Base-by-base conservation (phyloP, 1,140 invertebrate species). In the Hirudo medicinalis region DNA sequence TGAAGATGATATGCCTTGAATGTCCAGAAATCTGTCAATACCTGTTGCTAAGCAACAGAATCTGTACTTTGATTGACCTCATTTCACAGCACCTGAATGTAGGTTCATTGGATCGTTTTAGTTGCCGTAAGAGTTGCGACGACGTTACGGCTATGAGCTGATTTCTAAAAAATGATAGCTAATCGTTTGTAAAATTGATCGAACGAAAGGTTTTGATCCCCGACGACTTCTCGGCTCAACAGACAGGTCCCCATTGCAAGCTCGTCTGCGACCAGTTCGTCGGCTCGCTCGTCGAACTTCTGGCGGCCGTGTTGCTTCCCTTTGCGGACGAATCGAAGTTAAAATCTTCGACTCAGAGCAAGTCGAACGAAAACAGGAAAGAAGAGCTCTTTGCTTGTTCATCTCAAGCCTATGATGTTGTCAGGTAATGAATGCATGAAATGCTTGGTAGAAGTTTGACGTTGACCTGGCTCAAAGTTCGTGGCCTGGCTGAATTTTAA, bases 21-120 rank as follows among this genome's bases (percentile, higher is more conserved):
- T 72, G 85, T 75, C 78, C 78, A 22, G 84, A 85, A 13, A 90
- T 87, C 76, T 86, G 85, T 74, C 85, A 87, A 72, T 86, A 85
- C 75, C 83, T 89, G 73, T 79, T 90, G 54, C 83, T 88, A 70
- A 88, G 87, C 73, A 90, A 90, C 78, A 87, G 87, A 77, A 85
- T 89, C 72, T 84, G 86, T 17, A 79, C 83, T 20, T 81, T 88
- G 55, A 77, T 90, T 20, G 89, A 90, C 80, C 82, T 89, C 32
- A 81, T 89, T 1, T 83, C 87, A 71, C 85, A 87, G 69, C 83
- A 86, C 75, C 80, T 90, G 57, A 86, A 86, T 80, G 88, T 89
- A 84, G 85, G 85, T 80, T 55, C 15, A n/a, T 70, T 68, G 0
- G 8, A 32, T 36, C 11, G n/a, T 68, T 32, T 68, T 32, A 43